phyloP scores from a whole-genome alignment of 2,888 invertebrate species.

The Pyralis farinalis region DNA sequence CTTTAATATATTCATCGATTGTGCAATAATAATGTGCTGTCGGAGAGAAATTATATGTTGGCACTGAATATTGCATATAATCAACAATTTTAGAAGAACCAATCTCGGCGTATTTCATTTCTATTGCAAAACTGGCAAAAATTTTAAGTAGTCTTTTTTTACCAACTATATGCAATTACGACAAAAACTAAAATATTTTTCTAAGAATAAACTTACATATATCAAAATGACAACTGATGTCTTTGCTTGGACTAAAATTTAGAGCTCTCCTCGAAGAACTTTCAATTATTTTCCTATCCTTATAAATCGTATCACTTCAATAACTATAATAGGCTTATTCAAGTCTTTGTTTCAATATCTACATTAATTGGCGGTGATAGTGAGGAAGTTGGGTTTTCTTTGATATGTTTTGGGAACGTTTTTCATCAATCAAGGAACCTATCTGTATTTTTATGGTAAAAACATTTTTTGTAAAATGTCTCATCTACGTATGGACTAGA shows the following conservation, averaged over 20 bases:
- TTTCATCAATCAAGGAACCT: no score
- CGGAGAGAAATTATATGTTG: constrained; percentile 45
- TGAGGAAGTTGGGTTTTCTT: constrained; percentile 27
- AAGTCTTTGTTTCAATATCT: constrained; percentile 55
- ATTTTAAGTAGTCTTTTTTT: no score
- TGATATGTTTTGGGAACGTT: constrained; percentile 47
- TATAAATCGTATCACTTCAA: constrained; percentile 56
- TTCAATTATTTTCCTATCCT: constrained; percentile 9
- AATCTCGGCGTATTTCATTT: no score
- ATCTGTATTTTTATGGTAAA: no score
- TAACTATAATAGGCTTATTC: constrained; percentile 38
- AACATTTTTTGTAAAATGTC: no score
- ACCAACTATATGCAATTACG: constrained; percentile 1
- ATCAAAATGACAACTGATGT: constrained; percentile 13
- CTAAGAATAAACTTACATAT: not conserved
- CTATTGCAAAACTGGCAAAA: no score
- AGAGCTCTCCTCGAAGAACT: constrained; percentile 6
- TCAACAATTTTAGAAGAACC: not conserved
- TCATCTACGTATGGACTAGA: no score
- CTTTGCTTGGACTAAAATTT: constrained; percentile 14
- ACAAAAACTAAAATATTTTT: not conserved
- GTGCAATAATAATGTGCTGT: constrained; percentile 58
- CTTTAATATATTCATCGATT: constrained; percentile 53
- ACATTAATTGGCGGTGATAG: constrained; percentile 45
- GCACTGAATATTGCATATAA: constrained; percentile 38